Base-by-base conservation (phyloP, 2,113 vertebrate genomes). In the Actenoides lindsayi region DNA sequence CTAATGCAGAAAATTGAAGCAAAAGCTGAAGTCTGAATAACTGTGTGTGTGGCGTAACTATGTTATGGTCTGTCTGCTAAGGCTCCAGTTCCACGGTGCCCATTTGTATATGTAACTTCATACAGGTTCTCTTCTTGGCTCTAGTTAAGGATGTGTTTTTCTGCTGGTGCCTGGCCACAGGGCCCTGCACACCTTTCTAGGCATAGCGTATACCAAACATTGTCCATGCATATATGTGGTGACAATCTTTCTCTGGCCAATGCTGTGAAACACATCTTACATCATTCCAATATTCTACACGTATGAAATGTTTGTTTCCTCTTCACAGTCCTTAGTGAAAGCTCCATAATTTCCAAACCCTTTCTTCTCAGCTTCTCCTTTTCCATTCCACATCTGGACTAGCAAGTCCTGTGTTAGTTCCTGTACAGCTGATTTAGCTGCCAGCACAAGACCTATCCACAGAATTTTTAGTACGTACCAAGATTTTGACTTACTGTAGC, bases 51-150 rank as follows among this genome's bases (percentile, higher is more conserved):
- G 27, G 19, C 31, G 28, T n/a, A 64, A 37, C 12, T 16, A 16
- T 33, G 44, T 46, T 25, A 13, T 9, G 17, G 46, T 1, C 6
- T 2, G 2, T 17, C 18, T 0, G 0, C 63, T 33, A 48, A n/a
- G 27, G 81, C 48, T 65, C 37, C 16, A 2, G 37, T 57, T 83
- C 46, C 19, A 33, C 5, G 11, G 9, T 67, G n/a, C 46, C 16
- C 42, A 13, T 8, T 4, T 65, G 12, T 71, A 2, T 39, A 12
- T 10, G 14, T 24, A 73, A 77, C 23, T 90, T 83, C 11, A 25
- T 20, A 18, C 1, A 30, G 44, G 3, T 81, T 90, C 87, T 75
- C 44, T 46, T n/a, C 44, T 46, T 60, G 71, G 16, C 11, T 83
- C 4, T 46, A 57, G 48, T 14, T 59, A 42, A 65, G 74, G 28